Base-by-base conservation (phyloP, 2,113 vertebrate genomes). In the Prietella phreatophila region DNA sequence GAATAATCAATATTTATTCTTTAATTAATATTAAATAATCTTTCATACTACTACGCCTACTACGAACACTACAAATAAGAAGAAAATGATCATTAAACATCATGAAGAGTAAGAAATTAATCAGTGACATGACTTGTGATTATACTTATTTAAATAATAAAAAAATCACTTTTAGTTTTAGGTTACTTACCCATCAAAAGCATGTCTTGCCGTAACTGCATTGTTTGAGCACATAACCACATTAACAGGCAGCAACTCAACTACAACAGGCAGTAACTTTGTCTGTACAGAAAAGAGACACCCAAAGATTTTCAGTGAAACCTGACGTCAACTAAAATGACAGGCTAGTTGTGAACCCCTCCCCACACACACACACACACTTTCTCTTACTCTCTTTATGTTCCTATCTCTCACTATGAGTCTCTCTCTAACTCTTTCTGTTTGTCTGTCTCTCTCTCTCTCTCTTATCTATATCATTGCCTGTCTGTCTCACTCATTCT, bases 171-270 rank as follows among this genome's bases (percentile, higher is more conserved):
- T 11, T 81, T 33, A 33, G 20, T 39, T 61, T 61, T 61, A 25
- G 13, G 17, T 14, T 50, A 81, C 88, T 73, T 85, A 91, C 90
- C 83, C 88, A 79, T 65, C 19, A 87, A 71, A 63, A 63, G 79
- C n/a, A 5, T 78, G 33, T 39, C 27, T 85, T 53, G 56, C 58
- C 42, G 82, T 75, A 85, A 67, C 86, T 69, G 61, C 90, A 91
- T 91, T 20, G 61, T 83, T 65, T 73, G 73, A 85, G 78, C 13
- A 50, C 90, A 91, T 89, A 79, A 83, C 85, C 89, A 85, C 33
- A 20, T 85, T 75, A 86, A 67, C 19, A 71, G 67, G 33, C 56
- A 4, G 65, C 61, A 2, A 61, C 67, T 82, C 33, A 58, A 39
- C 75, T 69, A 78, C 80, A 69, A 78, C 73, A 82, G 60, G 39